Evolutionary conservation across 2,888 invertebrate genomes (phyloP).

Genomic region (Callyntrura guangdongensis): DNA sequence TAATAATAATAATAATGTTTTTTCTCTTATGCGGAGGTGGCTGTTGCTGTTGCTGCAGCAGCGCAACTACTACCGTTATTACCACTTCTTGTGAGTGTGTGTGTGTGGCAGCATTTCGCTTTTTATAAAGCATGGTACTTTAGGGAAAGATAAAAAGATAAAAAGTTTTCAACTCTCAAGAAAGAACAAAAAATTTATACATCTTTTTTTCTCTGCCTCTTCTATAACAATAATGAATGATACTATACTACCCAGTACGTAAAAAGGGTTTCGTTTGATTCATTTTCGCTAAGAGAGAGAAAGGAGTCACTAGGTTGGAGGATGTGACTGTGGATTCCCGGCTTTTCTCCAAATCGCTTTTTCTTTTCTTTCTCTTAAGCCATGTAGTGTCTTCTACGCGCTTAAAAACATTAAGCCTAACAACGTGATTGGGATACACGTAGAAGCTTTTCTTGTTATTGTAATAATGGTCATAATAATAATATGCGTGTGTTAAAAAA

Average conservation of each 20-base stretch:
- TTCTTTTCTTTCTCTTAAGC: too few species aligned
- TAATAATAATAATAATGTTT: constrained; percentile 85
- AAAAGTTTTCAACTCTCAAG: constrained; percentile 83
- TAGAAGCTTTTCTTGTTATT: too few species aligned
- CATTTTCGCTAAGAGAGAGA: constrained; percentile 83
- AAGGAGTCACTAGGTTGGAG: too few species aligned
- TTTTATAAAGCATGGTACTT: constrained; percentile 84
- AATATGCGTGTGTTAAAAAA: constrained; percentile 56
- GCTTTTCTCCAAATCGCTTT: too few species aligned
- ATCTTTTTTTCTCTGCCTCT: constrained; percentile 58
- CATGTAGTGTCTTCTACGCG: not conserved
- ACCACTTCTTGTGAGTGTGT: constrained; percentile 58
- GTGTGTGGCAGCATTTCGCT: constrained; percentile 53
- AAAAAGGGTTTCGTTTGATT: constrained; percentile 79
- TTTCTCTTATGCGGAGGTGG: constrained; percentile 78
- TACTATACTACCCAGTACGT: not conserved
- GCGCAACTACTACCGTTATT: too few species aligned
- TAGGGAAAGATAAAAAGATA: constrained; percentile 85
- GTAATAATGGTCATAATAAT: too few species aligned
- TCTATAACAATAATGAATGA: constrained; percentile 4
- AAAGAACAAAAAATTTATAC: constrained; percentile 71
- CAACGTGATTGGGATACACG: constrained; percentile 5
- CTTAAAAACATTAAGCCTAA: constrained; percentile 1
- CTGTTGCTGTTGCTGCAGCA: not conserved
- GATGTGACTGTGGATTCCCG: constrained; percentile 9